These are phyloP conservation scores for Myotis brandtii DNA, from an alignment of 2,113 vertebrate genomes.

Conservation along the genomic window DNA sequence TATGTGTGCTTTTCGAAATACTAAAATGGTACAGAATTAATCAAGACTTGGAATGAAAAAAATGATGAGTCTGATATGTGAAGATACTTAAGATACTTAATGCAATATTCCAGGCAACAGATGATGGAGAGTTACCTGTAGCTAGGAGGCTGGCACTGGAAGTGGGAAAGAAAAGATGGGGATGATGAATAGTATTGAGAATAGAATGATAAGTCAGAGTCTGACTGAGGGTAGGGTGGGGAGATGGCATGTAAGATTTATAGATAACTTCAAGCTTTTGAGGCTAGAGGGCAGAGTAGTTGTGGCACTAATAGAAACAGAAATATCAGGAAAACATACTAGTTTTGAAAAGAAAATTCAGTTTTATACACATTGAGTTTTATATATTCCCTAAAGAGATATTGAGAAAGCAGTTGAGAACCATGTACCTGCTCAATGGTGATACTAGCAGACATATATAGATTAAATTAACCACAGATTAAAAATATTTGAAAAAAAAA, in stretches of 20 bases:
- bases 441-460: background rate
- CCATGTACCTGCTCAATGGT: background rate
- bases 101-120: background rate
- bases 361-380: background rate
- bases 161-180: background rate
- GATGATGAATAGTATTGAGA: background rate
- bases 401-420: background rate
- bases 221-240: background rate
- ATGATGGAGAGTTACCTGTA: background rate
- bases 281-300: background rate
- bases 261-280: background rate
- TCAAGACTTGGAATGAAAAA: background rate
- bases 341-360: conserved; percentile 25
- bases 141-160: background rate
- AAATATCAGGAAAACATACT: background rate
- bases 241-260: background rate
- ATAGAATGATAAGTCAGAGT: background rate
- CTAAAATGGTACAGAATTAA: background rate
- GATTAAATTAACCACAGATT: background rate
- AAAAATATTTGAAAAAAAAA: background rate
- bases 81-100: background rate
- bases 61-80: background rate
- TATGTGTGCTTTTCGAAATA: background rate
- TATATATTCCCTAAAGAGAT: background rate
- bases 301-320: background rate